A percentile compares a stretch with the other conserved stretches of the same genome.
Conservation (phyloP, 2,888 invertebrate species). For the Pantelozetes paolii region DNA sequence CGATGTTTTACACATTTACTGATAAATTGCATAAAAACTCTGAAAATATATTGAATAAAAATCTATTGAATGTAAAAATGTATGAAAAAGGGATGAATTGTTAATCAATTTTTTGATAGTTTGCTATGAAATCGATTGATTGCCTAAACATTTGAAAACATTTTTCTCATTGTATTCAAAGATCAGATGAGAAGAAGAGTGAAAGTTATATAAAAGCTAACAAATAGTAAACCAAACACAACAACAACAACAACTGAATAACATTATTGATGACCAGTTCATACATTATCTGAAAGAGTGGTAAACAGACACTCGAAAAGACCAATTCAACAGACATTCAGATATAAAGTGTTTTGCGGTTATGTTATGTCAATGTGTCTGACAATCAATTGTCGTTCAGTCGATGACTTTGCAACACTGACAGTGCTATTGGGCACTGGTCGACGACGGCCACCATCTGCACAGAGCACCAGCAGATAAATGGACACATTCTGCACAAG, state of each 20-base stretch:
- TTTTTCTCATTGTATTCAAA: not conserved
- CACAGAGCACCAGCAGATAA: not conserved
- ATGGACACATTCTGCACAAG: not conserved
- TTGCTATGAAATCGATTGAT: too few relatives aligned
- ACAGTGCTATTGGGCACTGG: not conserved
- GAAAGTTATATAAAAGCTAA: constrained; percentile 27
- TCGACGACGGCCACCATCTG: constrained; percentile 20
- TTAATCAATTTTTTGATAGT: too few relatives aligned
- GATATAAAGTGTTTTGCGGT: constrained; percentile 9
- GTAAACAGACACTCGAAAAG: constrained; percentile 33
- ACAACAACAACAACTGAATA: not conserved
- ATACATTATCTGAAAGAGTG: not conserved
- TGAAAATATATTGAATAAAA: not conserved
- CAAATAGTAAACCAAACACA: constrained; percentile 6
- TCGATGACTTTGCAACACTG: constrained; percentile 6
- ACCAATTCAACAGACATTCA: not conserved
- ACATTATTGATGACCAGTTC: constrained; percentile 34
- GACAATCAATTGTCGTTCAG: constrained; percentile 18
- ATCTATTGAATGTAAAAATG: too few relatives aligned
- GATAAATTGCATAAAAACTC: not conserved
- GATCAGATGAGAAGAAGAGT: not conserved
- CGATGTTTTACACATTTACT: not conserved
- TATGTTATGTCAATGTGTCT: constrained; percentile 30
- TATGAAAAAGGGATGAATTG: too few relatives aligned
- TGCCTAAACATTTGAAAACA: not conserved